Evolutionary conservation across 2,113 vertebrate genomes (phyloP).

Genomic region (Zeus faber): DNA sequence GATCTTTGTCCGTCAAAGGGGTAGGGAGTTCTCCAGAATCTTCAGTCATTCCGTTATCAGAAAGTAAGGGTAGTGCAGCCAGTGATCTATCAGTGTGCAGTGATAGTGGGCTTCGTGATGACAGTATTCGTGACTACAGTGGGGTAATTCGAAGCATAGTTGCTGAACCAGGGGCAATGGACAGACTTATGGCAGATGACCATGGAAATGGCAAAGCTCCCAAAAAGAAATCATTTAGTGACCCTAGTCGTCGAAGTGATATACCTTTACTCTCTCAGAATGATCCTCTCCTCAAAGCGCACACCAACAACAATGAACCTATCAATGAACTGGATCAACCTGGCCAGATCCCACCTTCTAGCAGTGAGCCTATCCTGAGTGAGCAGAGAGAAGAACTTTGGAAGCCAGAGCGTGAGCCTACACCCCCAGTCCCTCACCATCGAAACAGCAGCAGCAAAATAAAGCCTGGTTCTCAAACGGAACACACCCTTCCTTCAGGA

Average conservation of each 20-base stretch:
- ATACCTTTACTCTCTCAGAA: slow-evolving; percentile 41
- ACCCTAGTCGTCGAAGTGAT: slow-evolving; percentile 91
- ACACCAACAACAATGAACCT: slow-evolving; percentile 73
- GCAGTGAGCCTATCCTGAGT: slow-evolving; percentile 90
- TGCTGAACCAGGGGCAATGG: slow-evolving; percentile 86
- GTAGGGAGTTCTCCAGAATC: slow-evolving; percentile 41
- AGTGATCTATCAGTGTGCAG: slow-evolving; percentile 92
- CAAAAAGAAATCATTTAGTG: slow-evolving; percentile 97
- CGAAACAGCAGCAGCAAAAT: slow-evolving; percentile 23
- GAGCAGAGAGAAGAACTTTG: slow-evolving; percentile 74
- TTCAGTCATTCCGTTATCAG: slow-evolving; percentile 57
- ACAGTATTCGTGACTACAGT: slow-evolving; percentile 83
- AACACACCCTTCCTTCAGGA: slow-evolving; percentile 53
- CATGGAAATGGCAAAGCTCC: slow-evolving; percentile 85
- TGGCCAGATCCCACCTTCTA: slow-evolving; percentile 83
- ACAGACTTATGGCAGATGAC: slow-evolving; percentile 81
- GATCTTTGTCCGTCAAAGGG: slow-evolving; percentile 85
- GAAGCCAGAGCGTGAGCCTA: slow-evolving; percentile 60
- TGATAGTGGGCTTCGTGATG: slow-evolving; percentile 76
- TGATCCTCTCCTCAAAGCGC: slow-evolving; percentile 69
- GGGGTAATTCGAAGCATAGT: slow-evolving; percentile 90
- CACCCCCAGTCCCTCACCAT: slow-evolving; percentile 9
- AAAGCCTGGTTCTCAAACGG: slow-evolving; percentile 71
- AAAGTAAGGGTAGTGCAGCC: slow-evolving; percentile 84
- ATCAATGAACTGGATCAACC: slow-evolving; percentile 85